Evolutionary conservation across 2,797 vertebrate species (phyloP).

Genomic region (Hylomyscus alleni): DNA sequence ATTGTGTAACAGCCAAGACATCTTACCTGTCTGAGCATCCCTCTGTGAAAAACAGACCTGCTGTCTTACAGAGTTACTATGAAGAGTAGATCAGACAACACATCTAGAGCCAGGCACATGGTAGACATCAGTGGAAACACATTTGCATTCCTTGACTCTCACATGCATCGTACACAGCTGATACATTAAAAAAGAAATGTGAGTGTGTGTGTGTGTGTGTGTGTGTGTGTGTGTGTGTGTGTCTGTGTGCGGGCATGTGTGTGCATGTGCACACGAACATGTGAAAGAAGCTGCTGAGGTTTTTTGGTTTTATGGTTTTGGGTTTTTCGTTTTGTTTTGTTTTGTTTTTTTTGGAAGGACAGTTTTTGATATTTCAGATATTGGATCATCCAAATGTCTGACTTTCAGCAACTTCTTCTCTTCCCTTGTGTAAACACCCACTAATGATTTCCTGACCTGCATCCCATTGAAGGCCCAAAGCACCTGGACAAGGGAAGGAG

Average conservation of each 20-base stretch:
- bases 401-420: constrained; percentile 45
- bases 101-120: not conserved
- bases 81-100: not conserved
- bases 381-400: constrained; percentile 76
- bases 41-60: not conserved
- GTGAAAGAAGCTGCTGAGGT: not conserved
- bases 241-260: not conserved
- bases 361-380: constrained; percentile 65
- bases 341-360: constrained; percentile 17
- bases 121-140: constrained; percentile 1
- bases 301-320: constrained; percentile 16
- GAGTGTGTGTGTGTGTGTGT: not conserved
- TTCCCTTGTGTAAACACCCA: constrained; percentile 67
- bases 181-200: constrained; percentile 51
- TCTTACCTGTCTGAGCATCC: not conserved
- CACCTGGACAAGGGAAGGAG: constrained; percentile 16
- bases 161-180: not conserved
- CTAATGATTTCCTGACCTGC: constrained; percentile 66
- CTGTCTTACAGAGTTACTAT: not conserved
- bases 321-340: no score
- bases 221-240: not conserved
- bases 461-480: constrained; percentile 19
- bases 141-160: constrained; percentile 25
- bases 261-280: not conserved
- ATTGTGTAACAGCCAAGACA: constrained; percentile 21